Evolutionary conservation across 2,113 vertebrate genomes (phyloP), one percentile per base, ranked within the genome.

Genomic region (Ictalurus furcatus): DNA sequence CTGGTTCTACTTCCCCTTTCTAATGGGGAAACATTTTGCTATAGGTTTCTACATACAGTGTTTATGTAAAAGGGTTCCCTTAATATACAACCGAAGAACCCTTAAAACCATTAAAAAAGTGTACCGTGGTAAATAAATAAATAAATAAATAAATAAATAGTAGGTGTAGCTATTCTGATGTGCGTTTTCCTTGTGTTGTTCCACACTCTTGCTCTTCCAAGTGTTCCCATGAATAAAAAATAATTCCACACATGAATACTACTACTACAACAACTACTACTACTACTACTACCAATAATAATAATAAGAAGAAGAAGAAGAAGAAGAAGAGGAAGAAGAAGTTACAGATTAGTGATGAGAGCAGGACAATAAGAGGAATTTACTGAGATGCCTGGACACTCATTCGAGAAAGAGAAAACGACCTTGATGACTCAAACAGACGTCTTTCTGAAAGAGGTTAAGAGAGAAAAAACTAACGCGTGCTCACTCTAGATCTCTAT

Each of bases 351-450:
- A 71, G 13, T 71, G 5, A 37, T 37, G 6, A 73, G 17, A 73
- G 1, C 8, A 69, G 30, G 11, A 30, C 30, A 73, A 37, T 40
- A 21, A 7, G 6, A 37, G 17, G 12, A 34, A 71, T 37, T 37
- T 73, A 7, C 30, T 0, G 23, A 40, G 16, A 40, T 1, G 7
- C 6, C 6, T 21, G 17, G 14, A 40, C 34, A 19, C 2, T 3
- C 2, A 21, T 37, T 37, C 34, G 71, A 71, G 85, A 90, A 90
- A 92, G 82, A 87, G 17, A 52, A 92, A 88, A 93, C 93, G 93
- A 94, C 93, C 93, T 93, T 94, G 93, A 90, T 92, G 40, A 91
- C 71, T 84, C 81, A 93, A 91, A 92, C 91, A 30, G 30, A 90
- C 87, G 88, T 86, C 83, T 85, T 88, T 92, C n/a, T 14, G 16